A percentile compares a stretch with the other conserved stretches of the same genome.
These are phyloP conservation scores for Aradophagus sp. DNA, from an alignment of 1,140 invertebrate genomes.

Conservation along the genomic window DNA sequence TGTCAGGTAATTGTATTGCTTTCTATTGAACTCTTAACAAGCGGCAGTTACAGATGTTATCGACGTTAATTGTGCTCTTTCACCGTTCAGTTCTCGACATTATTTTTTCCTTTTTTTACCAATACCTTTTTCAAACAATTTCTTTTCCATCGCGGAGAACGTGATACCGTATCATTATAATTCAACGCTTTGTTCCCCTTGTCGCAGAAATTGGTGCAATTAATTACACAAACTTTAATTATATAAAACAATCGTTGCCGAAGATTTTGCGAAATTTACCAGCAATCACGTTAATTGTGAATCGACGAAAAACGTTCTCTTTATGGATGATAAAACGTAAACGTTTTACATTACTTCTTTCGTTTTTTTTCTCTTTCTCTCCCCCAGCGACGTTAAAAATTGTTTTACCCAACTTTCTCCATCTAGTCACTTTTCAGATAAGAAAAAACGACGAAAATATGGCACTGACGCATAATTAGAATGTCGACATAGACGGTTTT, in stretches of 20 bases:
- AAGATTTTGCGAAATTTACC: slow-evolving; percentile 34
- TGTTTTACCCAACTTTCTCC: too few species aligned
- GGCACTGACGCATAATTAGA: too few species aligned
- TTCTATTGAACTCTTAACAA: slow-evolving; percentile 30
- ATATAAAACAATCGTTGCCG: slow-evolving; percentile 24
- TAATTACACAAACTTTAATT: slow-evolving; percentile 41
- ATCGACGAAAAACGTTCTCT: slow-evolving; percentile 26
- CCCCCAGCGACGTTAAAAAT: too few species aligned
- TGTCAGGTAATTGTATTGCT: slow-evolving; percentile 27
- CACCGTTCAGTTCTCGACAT: slow-evolving; percentile 10
- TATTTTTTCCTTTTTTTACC: not conserved
- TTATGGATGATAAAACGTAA: slow-evolving; percentile 48
- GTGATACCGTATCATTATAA: not conserved
- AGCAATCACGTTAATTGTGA: slow-evolving; percentile 31
- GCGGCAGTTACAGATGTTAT: slow-evolving; percentile 22
- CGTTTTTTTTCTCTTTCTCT: too few species aligned
- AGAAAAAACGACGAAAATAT: too few species aligned
- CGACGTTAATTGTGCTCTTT: slow-evolving; percentile 23
- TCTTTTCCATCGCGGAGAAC: not conserved
- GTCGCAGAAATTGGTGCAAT: slow-evolving; percentile 14
- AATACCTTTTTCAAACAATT: slow-evolving; percentile 8
- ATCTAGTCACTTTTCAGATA: too few species aligned
- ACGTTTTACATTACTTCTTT: slow-evolving; percentile 21
- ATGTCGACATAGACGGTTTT: too few species aligned
- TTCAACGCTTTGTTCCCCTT: not conserved